These are phyloP conservation scores for Cephonodes hylas DNA, from an alignment of 2,888 invertebrate genomes.

Conservation along the genomic window DNA sequence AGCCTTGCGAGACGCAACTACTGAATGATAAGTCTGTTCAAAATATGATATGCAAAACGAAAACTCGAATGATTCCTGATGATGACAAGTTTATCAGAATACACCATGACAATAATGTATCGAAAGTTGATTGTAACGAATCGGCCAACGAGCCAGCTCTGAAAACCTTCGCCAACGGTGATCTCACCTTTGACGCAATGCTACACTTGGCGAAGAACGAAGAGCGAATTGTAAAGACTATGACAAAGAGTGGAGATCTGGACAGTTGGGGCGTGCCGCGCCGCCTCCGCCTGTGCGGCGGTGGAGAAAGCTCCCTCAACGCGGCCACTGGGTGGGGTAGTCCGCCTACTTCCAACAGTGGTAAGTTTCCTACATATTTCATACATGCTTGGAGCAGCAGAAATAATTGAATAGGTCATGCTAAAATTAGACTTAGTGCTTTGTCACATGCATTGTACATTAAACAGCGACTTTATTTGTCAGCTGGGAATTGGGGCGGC, in stretches of 20 bases:
- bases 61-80: constrained; percentile 67
- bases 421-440: neutral
- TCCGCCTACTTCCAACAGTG: constrained; percentile 85
- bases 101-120: constrained; percentile 77
- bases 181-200: constrained; percentile 75
- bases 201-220: constrained; percentile 64
- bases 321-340: constrained; percentile 90
- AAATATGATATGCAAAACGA: constrained; percentile 67
- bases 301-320: constrained; percentile 91
- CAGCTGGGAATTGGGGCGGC: constrained; percentile 78
- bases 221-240: constrained; percentile 49
- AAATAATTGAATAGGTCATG: neutral
- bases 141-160: constrained; percentile 46
- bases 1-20: constrained; percentile 74
- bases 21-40: constrained; percentile 70
- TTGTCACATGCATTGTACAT: constrained; percentile 9
- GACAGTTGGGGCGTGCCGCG: constrained; percentile 83
- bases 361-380: constrained; percentile 17
- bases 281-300: constrained; percentile 85
- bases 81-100: constrained; percentile 61
- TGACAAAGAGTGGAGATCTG: constrained; percentile 41
- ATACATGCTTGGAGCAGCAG: neutral
- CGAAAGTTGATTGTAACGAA: constrained; percentile 48
- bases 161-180: constrained; percentile 71
- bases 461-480: constrained; percentile 34